Evolutionary conservation across 2,888 invertebrate species (phyloP).

Genomic region (Tiliacea aurago): DNA sequence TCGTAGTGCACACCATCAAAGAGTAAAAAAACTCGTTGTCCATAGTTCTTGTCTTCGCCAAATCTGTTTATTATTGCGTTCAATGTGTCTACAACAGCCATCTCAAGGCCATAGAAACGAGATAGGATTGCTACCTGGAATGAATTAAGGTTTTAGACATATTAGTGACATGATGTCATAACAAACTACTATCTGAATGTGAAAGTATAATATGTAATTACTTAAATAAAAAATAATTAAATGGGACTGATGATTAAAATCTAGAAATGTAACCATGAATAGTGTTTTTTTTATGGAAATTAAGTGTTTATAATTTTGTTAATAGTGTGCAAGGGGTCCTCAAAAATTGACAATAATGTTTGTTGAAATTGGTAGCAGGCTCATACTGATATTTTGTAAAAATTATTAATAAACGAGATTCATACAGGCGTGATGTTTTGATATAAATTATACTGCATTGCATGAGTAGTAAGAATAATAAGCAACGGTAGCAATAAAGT

Average conservation of each 20-base stretch:
- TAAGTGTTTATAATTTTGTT: neutral
- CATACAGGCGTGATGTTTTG: neutral
- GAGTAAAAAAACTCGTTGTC: constrained; percentile 95
- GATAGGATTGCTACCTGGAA: constrained; percentile 94
- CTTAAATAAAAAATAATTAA: neutral
- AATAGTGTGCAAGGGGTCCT: neutral
- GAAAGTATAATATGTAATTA: neutral
- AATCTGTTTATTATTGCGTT: constrained; percentile 97
- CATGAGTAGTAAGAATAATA: neutral
- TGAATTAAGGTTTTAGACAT: neutral
- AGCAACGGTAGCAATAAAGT: neutral
- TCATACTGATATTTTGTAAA: neutral
- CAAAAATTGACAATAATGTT: too few relatives aligned
- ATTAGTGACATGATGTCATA: too few relatives aligned
- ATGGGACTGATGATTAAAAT: neutral
- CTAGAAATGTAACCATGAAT: neutral
- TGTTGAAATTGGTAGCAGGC: too few relatives aligned
- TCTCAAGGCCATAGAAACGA: constrained; percentile 96
- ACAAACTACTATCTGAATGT: too few relatives aligned
- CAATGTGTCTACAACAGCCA: constrained; percentile 97
- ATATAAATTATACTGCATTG: neutral
- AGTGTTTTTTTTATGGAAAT: neutral
- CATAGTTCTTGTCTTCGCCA: constrained; percentile 97
- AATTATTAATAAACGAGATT: neutral
- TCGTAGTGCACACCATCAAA: constrained; percentile 99